Evolutionary conservation across 2,797 vertebrate species (phyloP).

Genomic region (Sebastes glaucus): DNA sequence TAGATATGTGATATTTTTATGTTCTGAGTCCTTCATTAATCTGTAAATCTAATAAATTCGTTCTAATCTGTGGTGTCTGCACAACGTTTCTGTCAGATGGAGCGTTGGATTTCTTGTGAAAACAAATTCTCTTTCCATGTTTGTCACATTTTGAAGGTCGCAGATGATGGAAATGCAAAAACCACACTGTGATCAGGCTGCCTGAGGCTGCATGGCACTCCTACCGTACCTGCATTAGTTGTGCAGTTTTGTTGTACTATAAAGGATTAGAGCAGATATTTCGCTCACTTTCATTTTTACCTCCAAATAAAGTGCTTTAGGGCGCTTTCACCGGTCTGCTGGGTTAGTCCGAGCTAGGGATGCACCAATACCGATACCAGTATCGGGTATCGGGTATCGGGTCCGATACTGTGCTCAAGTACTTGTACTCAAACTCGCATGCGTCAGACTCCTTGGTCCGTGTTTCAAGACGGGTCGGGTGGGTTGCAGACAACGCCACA

Average conservation of each 20-base stretch:
- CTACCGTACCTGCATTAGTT: neutral
- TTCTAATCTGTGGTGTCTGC: neutral
- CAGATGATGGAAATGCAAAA: neutral
- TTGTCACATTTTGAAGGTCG: neutral
- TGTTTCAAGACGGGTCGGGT: too few species aligned
- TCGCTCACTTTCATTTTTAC: neutral
- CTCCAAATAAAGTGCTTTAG: too few species aligned
- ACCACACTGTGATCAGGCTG: neutral
- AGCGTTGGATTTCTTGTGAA: neutral
- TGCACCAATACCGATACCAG: too few species aligned
- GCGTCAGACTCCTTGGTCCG: too few species aligned
- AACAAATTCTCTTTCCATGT: neutral
- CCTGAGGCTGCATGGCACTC: neutral
- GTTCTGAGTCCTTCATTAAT: neutral
- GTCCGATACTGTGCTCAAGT: too few species aligned
- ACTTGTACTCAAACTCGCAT: too few species aligned
- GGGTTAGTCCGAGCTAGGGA: too few species aligned
- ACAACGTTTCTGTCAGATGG: neutral
- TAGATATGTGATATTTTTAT: neutral
- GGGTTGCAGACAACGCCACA: too few species aligned
- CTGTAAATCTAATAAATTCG: neutral
- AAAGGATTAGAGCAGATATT: neutral
- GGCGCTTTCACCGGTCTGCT: too few species aligned
- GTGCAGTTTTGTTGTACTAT: neutral
- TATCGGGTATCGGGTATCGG: too few species aligned